Percentiles rank a stretch among this genome's conserved stretches.
Conservation (phyloP, 2,888 invertebrate species). For the Globia sparganii region DNA sequence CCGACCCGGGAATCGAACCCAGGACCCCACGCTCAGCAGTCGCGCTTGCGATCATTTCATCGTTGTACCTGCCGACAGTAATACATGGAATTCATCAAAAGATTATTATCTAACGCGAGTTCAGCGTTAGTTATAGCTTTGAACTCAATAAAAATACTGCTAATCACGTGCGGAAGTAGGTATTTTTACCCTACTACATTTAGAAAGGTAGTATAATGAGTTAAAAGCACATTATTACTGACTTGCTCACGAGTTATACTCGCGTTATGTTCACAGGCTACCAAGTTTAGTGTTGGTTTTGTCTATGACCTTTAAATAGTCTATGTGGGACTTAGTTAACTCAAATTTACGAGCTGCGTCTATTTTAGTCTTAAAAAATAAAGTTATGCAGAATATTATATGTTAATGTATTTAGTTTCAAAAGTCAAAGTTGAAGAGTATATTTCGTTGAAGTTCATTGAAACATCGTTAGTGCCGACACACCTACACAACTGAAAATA, state of each 20-base stretch:
- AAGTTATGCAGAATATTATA: background rate
- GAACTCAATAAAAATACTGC: conserved; percentile 47
- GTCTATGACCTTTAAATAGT: conserved; percentile 24
- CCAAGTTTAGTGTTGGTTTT: conserved; percentile 41
- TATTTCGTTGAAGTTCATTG: conserved; percentile 1
- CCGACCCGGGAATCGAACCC: too few species aligned
- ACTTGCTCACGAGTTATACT: conserved; percentile 6
- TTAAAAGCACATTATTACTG: conserved; percentile 44
- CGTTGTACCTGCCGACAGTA: background rate
- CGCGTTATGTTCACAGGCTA: conserved; percentile 18
- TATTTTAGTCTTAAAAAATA: background rate
- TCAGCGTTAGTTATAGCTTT: conserved; percentile 5
- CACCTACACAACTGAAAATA: background rate
- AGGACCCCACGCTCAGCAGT: too few species aligned
- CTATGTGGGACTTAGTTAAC: background rate
- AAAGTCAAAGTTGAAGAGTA: background rate
- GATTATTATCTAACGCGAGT: background rate
- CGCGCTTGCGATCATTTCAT: too few species aligned
- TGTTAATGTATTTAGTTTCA: background rate
- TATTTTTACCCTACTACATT: conserved; percentile 60
- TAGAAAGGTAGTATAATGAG: conserved; percentile 66
- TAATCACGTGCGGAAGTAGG: conserved; percentile 60
- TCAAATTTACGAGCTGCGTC: background rate
- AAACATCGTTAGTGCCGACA: background rate
- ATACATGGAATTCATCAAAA: background rate